phyloP scores from a whole-genome alignment of 2,113 vertebrate species.

The Pimephales promelas region DNA sequence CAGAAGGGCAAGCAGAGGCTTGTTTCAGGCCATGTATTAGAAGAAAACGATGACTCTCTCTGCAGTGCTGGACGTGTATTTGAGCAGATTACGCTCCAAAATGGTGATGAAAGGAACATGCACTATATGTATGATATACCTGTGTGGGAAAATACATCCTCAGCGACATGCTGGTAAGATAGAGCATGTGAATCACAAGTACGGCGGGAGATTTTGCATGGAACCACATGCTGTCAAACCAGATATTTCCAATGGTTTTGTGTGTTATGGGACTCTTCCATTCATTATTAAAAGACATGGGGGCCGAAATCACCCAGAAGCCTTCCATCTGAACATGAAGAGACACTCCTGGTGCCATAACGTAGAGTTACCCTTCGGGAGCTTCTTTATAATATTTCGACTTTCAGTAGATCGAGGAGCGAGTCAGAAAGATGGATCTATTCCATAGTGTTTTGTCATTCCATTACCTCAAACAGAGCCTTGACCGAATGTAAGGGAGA shows the following conservation, averaged over 20 bases:
- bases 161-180: not conserved
- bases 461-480: constrained; percentile 13
- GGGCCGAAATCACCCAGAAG: not conserved
- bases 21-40: constrained; percentile 35
- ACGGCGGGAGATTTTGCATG: not conserved
- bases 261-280: constrained; percentile 2
- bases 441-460: constrained; percentile 13
- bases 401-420: not conserved
- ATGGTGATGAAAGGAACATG: constrained; percentile 43
- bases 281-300: not conserved
- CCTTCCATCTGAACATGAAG: constrained; percentile 13
- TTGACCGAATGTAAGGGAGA: not conserved
- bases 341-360: constrained; percentile 37
- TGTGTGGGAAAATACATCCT: not conserved
- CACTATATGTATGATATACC: constrained; percentile 39
- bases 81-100: constrained; percentile 4
- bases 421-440: not conserved
- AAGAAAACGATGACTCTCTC: constrained; percentile 43
- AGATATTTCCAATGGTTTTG: constrained; percentile 17
- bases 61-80: constrained; percentile 21
- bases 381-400: not conserved
- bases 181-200: not conserved
- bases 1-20: constrained; percentile 58
- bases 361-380: constrained; percentile 4
- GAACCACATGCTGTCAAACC: constrained; percentile 6